These are phyloP conservation scores for Parauchenoglanis ngamensis DNA, from an alignment of 2,797 vertebrate species.

Conservation along the genomic window DNA sequence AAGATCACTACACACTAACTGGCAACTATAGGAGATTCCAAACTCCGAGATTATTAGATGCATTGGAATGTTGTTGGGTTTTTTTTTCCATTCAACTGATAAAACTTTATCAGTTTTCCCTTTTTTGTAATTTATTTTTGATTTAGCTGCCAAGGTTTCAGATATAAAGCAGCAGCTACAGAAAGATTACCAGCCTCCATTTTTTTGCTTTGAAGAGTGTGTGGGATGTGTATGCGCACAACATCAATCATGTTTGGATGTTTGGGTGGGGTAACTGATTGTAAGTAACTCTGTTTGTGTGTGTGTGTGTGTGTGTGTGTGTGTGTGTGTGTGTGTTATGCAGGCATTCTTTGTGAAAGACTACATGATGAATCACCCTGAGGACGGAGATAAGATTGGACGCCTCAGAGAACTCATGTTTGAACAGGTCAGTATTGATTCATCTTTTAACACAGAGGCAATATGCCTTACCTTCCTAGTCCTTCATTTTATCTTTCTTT, in stretches of 20 bases:
- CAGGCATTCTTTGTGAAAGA: constrained; percentile 99
- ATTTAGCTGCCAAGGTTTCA: constrained; percentile 5
- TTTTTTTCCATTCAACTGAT: background rate
- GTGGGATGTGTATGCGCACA: background rate
- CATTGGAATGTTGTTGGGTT: background rate
- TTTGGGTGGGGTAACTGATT: constrained; percentile 48
- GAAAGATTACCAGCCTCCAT: constrained; percentile 20
- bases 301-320: constrained; percentile 36
- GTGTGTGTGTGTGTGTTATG: constrained; percentile 35
- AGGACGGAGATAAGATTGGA: constrained; percentile 96
- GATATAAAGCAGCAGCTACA: background rate
- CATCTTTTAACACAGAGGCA: constrained; percentile 8
- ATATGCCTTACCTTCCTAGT: background rate
- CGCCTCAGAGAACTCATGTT: constrained; percentile 96
- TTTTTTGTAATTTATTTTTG: constrained; percentile 24
- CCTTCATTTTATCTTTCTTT: background rate
- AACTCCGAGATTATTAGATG: constrained; percentile 18
- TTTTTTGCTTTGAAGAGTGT: constrained; percentile 34
- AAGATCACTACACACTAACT: background rate
- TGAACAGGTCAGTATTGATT: constrained; percentile 84
- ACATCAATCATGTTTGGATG: constrained; percentile 29
- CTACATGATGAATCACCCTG: constrained; percentile 92
- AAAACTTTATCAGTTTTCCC: background rate
- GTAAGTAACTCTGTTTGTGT: constrained; percentile 38
- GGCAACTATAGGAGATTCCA: background rate